phyloP scores from a whole-genome alignment of 2,797 vertebrate genomes.

The Microctenopoma stevenorrisi region DNA sequence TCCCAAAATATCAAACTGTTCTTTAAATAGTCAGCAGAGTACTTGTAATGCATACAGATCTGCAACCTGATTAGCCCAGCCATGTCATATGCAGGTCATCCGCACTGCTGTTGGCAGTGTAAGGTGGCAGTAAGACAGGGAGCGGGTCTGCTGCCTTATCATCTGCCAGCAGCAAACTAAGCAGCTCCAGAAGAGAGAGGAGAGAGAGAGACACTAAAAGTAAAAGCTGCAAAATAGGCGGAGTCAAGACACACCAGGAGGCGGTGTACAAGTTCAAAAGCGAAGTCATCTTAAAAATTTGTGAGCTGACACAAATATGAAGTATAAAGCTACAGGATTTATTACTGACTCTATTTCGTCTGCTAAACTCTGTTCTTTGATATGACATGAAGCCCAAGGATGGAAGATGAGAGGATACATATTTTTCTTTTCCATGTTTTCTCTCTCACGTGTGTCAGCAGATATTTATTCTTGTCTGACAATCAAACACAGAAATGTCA shows the following conservation, averaged over 20 bases:
- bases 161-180: constrained; percentile 52
- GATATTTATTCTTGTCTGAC: background rate
- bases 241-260: constrained; percentile 13
- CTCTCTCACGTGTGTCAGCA: background rate
- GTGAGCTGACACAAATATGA: background rate
- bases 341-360: background rate
- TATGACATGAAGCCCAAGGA: background rate
- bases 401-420: background rate
- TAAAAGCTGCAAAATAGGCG: constrained; percentile 22
- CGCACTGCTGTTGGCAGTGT: constrained; percentile 13
- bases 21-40: background rate
- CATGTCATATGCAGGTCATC: background rate
- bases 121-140: background rate
- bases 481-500: background rate
- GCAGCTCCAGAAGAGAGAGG: constrained; percentile 31
- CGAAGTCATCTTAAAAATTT: background rate
- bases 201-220: constrained; percentile 44
- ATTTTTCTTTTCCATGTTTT: background rate
- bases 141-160: constrained; percentile 67
- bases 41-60: background rate
- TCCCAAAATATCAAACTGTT: background rate
- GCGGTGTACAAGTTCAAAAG: background rate
- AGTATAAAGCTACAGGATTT: background rate
- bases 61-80: background rate
- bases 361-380: background rate